Evolutionary conservation across 2,888 invertebrate genomes (phyloP), one percentile per base, ranked within the genome.

Genomic region (Chrysotoxum bicinctum): DNA sequence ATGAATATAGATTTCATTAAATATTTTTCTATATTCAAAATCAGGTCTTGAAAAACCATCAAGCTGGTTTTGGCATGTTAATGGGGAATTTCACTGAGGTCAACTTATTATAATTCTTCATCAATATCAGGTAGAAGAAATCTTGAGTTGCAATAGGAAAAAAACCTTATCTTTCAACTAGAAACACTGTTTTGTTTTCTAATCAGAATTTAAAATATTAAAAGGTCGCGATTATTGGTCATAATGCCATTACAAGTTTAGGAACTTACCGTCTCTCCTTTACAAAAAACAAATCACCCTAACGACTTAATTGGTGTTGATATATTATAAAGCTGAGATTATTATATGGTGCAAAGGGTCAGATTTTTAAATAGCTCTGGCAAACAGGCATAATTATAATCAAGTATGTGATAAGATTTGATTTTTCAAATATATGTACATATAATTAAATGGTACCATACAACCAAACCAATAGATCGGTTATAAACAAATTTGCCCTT

Each of bases 401-500:
- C 23, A 43, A 60, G 23, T 48, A 6, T 60, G 26, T 10, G 62
- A 62, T 62, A 62, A 62, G 43, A 50, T 16, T 23, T 40, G 56
- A 12, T 40, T 21, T 35, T 60, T 40, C 9, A 1, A 10, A 7
- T 1, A 23, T 26, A 6, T 26, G 3, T 26, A 3, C 7, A 26
- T 26, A 19, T 10, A 58, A 37, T 37, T 37, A 21, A 37, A 37
- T 14, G 19, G 21, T 58, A 7, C 37, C 37, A 37, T 23, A 21
- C 14, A 58, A 58, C 8, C 8, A 21, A 58, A 37, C 19, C 56
- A 32, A 32, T 35, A 5, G 5, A 16, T 58, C 14, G 4, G 21
- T 23, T 54, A 54, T 16, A 32, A 54, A 16, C 30, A 54, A 54
- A 54, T 54, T 54, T 54, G 54, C 16, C 54, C 54, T 54, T 54